These are phyloP conservation scores for Thryonomys swinderianus DNA, from an alignment of 2,113 vertebrate genomes.

Conservation along the genomic window DNA sequence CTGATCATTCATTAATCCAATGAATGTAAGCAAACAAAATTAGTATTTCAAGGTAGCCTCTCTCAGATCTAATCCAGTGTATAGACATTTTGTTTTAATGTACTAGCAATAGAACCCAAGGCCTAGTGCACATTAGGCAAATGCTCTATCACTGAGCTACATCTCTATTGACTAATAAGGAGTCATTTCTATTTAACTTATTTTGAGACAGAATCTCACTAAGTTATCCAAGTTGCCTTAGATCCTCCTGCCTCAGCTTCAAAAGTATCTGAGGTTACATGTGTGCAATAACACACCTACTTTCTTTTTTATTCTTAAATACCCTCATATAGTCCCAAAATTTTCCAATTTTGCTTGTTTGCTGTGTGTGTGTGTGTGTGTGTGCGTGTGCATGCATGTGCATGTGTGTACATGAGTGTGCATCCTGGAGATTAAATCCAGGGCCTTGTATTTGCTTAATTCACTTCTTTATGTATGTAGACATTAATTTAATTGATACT, in stretches of 20 bases:
- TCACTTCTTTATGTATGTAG: neutral
- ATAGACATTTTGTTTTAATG: neutral
- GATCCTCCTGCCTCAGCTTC: too few relatives aligned
- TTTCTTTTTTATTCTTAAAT: neutral
- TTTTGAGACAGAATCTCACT: too few relatives aligned
- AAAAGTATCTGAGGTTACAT: too few relatives aligned
- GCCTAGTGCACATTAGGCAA: neutral
- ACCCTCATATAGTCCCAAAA: neutral
- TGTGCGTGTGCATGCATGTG: too few relatives aligned
- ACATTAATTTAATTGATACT: neutral
- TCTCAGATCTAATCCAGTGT: neutral
- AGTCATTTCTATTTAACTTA: too few relatives aligned
- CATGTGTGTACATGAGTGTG: rapidly evolving
- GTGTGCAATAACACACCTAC: neutral
- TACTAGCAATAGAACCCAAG: neutral
- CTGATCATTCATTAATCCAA: neutral
- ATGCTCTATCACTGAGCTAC: too few relatives aligned
- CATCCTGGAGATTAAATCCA: too few relatives aligned
- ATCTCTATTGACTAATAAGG: too few relatives aligned
- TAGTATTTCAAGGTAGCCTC: neutral
- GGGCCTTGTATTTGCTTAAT: neutral
- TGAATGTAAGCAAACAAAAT: neutral
- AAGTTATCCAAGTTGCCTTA: too few relatives aligned
- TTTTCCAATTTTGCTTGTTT: neutral
- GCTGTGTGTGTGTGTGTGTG: too few relatives aligned